Evolutionary conservation across 2,113 vertebrate genomes (phyloP), one percentile per base, ranked within the genome.

Genomic region (Halichoeres trimaculatus): DNA sequence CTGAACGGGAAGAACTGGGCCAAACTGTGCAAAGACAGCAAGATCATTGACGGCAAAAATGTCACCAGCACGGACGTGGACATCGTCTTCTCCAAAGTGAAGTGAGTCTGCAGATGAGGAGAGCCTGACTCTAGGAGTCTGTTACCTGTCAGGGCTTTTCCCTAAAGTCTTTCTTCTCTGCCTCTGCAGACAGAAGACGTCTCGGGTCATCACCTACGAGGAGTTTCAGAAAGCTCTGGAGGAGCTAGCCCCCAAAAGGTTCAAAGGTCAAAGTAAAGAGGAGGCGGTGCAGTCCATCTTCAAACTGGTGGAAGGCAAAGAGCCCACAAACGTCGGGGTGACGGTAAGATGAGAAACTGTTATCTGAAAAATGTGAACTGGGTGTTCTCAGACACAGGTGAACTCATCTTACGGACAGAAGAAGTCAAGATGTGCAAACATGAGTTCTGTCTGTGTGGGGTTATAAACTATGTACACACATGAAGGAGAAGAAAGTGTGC

Each of bases 21-120:
- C 86, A 99, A 99, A 82, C 93, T 99, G 16, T 99, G 98, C 89
- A 99, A 99, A 51, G 98, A 99, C 88, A 98, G 97, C 89, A 97
- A 96, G 90, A 94, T 99, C 75, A 95, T 90, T 0, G 97, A 99
- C 0, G 95, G 97, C 24, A 99, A 98, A 90, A 93, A 84, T 0
- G 55, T 99, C 66, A 97, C 94, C 2, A 47, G 94, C 79, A 99
- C 97, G 0, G 97, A 99, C 0, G 96, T 98, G 12, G 97, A 99
- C 89, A 99, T 99, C 7, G 94, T 99, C 75, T 99, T 99, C 94
- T 95, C 95, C 78, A 99, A 99, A 96, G 96, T 99, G 93, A 98
- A 98, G 97, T 99, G 92, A 95, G 97, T 87, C n/a, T 57, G 9
- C 10, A 19, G 24, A 23, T 8, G 0, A 36, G 58, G 23, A 4